A percentile compares a stretch with the other conserved stretches of the same genome.
Conservation (phyloP, 2,797 vertebrate species). For the Propithecus deckenii region DNA sequence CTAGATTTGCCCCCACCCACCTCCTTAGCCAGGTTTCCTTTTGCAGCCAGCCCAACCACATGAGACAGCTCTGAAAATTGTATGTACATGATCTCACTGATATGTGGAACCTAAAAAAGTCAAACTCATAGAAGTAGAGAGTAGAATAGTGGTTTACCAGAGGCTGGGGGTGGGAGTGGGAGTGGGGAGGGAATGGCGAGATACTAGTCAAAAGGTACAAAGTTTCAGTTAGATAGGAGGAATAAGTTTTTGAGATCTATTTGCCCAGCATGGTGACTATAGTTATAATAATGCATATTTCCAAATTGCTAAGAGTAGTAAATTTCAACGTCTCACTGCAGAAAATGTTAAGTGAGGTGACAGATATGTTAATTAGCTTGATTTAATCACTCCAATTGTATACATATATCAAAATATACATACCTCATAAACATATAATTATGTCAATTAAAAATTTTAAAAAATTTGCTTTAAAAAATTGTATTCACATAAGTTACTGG, state of each 20-base stretch:
- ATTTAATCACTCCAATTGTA: not conserved
- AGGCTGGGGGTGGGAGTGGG: no score
- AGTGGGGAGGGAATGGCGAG: not conserved
- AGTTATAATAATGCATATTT: not conserved
- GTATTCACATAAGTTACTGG: not conserved
- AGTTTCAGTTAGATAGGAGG: not conserved
- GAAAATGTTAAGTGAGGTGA: not conserved
- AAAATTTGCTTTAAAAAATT: not conserved
- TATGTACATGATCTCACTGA: not conserved
- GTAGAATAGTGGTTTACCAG: not conserved
- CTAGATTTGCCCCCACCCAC: not conserved
- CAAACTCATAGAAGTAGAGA: not conserved
- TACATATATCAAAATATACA: not conserved
- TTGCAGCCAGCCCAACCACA: not conserved
- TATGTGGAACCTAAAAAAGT: not conserved
- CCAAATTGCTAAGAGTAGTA: not conserved
- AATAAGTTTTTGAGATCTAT: not conserved
- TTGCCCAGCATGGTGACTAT: not conserved
- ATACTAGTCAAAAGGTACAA: not conserved
- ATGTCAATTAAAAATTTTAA: not conserved
- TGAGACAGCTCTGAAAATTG: not conserved
- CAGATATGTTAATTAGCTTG: not conserved
- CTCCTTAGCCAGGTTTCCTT: not conserved
- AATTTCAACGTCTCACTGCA: not conserved
- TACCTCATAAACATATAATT: not conserved